A percentile compares a stretch with the other conserved stretches of the same genome.
phyloP scores from a whole-genome alignment of 2,113 vertebrate species.

The Xiphorhynchus elegans region DNA sequence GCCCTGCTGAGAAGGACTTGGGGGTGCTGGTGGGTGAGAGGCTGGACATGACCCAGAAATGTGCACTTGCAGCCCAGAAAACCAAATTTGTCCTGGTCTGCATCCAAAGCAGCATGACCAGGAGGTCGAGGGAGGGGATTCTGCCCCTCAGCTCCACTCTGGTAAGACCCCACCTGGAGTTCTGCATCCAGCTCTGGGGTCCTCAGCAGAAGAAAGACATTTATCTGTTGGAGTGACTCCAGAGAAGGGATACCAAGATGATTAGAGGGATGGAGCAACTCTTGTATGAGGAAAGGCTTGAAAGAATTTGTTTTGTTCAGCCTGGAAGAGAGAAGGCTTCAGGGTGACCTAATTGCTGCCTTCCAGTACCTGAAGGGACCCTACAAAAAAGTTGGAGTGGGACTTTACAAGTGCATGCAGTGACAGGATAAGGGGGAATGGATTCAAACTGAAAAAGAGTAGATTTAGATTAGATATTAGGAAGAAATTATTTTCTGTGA shows the following conservation, averaged over 20 bases:
- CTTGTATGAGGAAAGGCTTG: background rate
- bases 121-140: background rate
- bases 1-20: background rate
- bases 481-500: background rate
- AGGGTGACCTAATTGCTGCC: background rate
- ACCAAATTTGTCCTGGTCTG: background rate
- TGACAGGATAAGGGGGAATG: background rate
- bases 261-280: background rate
- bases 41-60: background rate
- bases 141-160: background rate
- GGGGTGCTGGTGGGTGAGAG: background rate
- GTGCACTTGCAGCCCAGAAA: background rate
- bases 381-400: background rate
- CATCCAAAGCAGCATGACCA: background rate
- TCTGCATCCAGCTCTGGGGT: background rate
- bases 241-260: background rate
- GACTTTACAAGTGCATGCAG: background rate
- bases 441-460: background rate
- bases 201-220: background rate
- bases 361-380: background rate
- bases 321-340: background rate
- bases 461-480: background rate
- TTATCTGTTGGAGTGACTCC: rapidly evolving
- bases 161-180: background rate
- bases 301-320: background rate